Evolutionary conservation across 2,113 vertebrate species (phyloP).

Genomic region (Callionymus lyra): DNA sequence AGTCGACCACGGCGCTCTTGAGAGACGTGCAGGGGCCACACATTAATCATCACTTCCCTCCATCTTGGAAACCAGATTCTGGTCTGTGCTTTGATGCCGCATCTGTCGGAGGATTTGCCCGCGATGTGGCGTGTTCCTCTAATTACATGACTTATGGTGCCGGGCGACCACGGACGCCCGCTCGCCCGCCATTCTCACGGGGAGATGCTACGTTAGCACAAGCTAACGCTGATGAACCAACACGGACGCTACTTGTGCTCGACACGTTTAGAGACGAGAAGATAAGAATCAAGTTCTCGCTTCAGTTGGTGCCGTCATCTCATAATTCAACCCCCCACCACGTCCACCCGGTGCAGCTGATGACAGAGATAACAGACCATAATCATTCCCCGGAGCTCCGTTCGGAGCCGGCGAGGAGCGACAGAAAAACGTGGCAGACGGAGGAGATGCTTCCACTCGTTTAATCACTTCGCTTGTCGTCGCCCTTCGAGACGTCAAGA

Average conservation of each 20-base stretch:
- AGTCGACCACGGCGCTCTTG: too few species aligned
- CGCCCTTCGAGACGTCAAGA: conserved; percentile 2
- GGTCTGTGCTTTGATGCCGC: conserved; percentile 35
- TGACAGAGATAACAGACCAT: conserved; percentile 24
- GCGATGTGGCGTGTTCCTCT: conserved; percentile 46
- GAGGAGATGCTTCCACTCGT: neutral
- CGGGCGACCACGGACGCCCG: conserved; percentile 27
- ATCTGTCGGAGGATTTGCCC: conserved; percentile 51
- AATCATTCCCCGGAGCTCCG: conserved; percentile 29
- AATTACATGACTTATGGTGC: conserved; percentile 49
- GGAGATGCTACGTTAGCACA: too few species aligned
- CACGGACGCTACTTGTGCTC: too few species aligned
- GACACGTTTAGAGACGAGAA: too few species aligned
- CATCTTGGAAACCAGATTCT: conserved; percentile 30
- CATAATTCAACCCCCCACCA: neutral
- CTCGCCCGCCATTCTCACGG: too few species aligned
- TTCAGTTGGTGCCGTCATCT: conserved; percentile 18
- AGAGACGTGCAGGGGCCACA: too few species aligned
- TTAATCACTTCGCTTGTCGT: conserved; percentile 19
- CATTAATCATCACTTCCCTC: conserved; percentile 10
- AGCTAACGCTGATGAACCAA: too few species aligned
- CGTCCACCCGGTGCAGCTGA: conserved; percentile 27
- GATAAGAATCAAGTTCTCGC: neutral
- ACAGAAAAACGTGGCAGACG: conserved; percentile 15
- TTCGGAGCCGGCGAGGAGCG: conserved; percentile 18